These are phyloP conservation scores for Odontesthes bonariensis DNA, from an alignment of 2,113 vertebrate species.

Conservation along the genomic window DNA sequence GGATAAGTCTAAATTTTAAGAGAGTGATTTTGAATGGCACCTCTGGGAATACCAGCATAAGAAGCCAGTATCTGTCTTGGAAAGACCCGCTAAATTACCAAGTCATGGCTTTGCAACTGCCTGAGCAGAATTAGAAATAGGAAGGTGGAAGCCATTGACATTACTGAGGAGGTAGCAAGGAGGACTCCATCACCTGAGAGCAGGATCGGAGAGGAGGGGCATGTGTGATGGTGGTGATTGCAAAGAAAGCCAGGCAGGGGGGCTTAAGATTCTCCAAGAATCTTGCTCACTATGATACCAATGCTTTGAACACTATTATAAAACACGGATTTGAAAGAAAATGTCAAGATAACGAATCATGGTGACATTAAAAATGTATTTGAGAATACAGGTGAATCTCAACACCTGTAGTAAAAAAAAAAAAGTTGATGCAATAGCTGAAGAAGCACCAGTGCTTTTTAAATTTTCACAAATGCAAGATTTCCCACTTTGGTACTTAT, in stretches of 20 bases:
- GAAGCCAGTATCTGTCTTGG: conserved; percentile 50
- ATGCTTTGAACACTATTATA: conserved; percentile 11
- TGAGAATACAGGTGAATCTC: conserved; percentile 28
- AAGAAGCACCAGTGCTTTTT: no score
- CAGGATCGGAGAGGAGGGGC: conserved; percentile 32
- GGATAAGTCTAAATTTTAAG: conserved; percentile 40
- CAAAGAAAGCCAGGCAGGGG: conserved; percentile 50
- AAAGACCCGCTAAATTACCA: conserved; percentile 45
- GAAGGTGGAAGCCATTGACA: conserved; percentile 20
- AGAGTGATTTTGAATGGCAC: conserved; percentile 54
- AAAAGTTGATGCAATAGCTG: not conserved
- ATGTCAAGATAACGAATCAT: conserved; percentile 4
- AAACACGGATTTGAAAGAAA: conserved; percentile 13
- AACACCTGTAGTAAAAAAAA: not conserved
- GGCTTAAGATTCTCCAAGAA: conserved; percentile 37
- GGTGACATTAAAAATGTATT: conserved; percentile 39
- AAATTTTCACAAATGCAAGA: no score
- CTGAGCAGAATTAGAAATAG: conserved; percentile 71
- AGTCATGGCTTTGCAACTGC: conserved; percentile 38
- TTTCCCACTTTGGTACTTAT: no score
- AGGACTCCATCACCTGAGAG: conserved; percentile 54
- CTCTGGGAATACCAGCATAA: conserved; percentile 41
- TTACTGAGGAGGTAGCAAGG: conserved; percentile 36
- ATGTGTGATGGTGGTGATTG: conserved; percentile 43
- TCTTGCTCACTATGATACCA: conserved; percentile 7